Evolutionary conservation across 2,888 invertebrate genomes (phyloP).

Genomic region (Dysmachus trigonus): DNA sequence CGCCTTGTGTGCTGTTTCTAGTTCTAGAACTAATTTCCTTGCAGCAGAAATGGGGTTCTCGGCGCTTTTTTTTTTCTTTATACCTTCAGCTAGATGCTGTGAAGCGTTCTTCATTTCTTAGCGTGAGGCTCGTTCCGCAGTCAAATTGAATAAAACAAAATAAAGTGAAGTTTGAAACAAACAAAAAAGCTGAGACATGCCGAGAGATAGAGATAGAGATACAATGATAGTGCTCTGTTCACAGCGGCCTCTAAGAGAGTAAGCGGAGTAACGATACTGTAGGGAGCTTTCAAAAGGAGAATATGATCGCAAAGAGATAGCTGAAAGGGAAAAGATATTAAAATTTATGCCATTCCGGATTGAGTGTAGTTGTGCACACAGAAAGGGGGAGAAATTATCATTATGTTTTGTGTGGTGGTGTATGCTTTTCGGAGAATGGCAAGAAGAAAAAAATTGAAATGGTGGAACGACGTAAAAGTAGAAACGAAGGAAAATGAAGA

Average conservation of each 20-base stretch:
- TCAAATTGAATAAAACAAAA: constrained; percentile 28
- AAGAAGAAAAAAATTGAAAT: background rate
- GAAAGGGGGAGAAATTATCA: background rate
- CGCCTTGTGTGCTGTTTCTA: background rate
- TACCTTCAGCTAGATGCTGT: background rate
- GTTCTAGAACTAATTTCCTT: background rate
- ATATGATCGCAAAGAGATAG: constrained; percentile 20
- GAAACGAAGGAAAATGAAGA: constrained; percentile 32
- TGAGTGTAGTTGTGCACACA: background rate
- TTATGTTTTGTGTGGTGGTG: background rate
- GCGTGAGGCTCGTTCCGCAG: background rate
- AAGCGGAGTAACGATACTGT: background rate
- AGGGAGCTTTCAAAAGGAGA: constrained; percentile 13
- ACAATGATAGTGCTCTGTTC: background rate
- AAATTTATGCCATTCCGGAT: constrained; percentile 28
- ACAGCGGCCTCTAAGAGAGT: background rate
- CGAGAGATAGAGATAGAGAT: background rate
- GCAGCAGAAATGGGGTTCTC: background rate
- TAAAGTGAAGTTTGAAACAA: background rate
- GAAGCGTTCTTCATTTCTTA: constrained; percentile 10
- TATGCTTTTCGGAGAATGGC: background rate
- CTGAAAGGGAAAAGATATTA: constrained; percentile 28
- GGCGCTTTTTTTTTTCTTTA: background rate
- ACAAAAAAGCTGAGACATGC: background rate
- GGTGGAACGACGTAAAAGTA: background rate